Evolutionary conservation across 2,888 invertebrate species (phyloP).

Genomic region (Aspidiotus destructor): DNA sequence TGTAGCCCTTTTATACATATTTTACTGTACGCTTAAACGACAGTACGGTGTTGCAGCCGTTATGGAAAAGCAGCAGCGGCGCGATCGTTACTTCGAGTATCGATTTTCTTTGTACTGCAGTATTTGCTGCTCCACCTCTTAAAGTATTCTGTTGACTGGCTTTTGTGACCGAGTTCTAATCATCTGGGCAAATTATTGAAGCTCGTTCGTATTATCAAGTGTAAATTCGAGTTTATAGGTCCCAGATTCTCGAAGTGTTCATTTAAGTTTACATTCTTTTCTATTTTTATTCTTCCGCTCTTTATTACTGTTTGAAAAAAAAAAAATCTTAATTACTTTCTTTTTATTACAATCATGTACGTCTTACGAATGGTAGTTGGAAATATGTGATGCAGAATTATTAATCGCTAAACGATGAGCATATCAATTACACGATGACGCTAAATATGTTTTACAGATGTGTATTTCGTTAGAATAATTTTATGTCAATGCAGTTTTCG

Average conservation of each 20-base stretch:
- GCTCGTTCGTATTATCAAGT: constrained; percentile 15
- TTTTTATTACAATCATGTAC: too few species aligned
- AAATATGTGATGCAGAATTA: background rate
- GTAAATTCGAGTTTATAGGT: constrained; percentile 2
- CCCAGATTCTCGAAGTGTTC: background rate
- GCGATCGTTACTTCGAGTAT: constrained; percentile 25
- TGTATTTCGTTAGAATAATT: background rate
- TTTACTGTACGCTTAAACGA: background rate
- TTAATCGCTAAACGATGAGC: background rate
- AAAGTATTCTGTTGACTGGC: constrained; percentile 15
- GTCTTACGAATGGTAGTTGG: too few species aligned
- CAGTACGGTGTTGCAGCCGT: constrained; percentile 2
- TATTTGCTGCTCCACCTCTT: constrained; percentile 27
- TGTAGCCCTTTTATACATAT: too few species aligned
- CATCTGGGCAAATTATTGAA: constrained; percentile 14
- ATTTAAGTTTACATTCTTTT: background rate
- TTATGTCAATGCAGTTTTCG: background rate
- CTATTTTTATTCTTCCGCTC: constrained; percentile 5
- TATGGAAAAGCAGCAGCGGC: constrained; percentile 18
- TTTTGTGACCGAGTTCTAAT: constrained; percentile 28
- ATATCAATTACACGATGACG: background rate
- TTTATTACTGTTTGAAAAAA: background rate
- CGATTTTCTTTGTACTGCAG: constrained; percentile 27
- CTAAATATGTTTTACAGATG: constrained; percentile 2
- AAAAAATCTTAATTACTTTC: too few species aligned